Conservation (phyloP, 2,113 vertebrate species). For the Mesembrinibis cayennensis region DNA sequence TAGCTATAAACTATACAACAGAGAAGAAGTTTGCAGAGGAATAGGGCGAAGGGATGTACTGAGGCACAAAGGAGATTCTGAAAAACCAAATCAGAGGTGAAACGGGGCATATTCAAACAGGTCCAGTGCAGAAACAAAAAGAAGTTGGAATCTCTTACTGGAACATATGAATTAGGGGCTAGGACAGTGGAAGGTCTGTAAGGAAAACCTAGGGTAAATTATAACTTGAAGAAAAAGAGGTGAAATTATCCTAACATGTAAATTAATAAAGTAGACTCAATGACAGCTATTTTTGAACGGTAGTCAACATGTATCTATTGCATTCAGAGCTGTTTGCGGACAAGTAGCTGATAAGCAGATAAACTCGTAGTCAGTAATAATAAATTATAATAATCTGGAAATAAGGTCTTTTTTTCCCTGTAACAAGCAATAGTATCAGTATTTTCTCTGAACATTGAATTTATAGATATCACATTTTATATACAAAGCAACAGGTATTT, state of each 20-base stretch:
- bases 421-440: not conserved
- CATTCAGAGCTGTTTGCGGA: not conserved
- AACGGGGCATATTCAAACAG: not conserved
- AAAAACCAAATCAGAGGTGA: not conserved
- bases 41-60: not conserved
- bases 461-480: not conserved
- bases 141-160: not conserved
- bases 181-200: not conserved
- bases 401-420: not conserved
- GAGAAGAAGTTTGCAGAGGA: not conserved
- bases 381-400: not conserved
- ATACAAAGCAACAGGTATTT: not conserved
- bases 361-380: not conserved
- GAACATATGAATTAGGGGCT: not conserved
- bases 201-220: not conserved
- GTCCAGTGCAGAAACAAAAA: not conserved
- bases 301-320: not conserved
- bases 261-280: not conserved
- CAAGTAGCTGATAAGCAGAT: not conserved
- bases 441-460: not conserved
- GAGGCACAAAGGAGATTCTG: not conserved
- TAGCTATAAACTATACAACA: not conserved
- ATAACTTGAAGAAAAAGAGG: not conserved
- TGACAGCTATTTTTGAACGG: not conserved
- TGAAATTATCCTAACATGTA: not conserved